Evolutionary conservation across 1,140 invertebrate species (phyloP).

Genomic region (Eciton burchellii): DNA sequence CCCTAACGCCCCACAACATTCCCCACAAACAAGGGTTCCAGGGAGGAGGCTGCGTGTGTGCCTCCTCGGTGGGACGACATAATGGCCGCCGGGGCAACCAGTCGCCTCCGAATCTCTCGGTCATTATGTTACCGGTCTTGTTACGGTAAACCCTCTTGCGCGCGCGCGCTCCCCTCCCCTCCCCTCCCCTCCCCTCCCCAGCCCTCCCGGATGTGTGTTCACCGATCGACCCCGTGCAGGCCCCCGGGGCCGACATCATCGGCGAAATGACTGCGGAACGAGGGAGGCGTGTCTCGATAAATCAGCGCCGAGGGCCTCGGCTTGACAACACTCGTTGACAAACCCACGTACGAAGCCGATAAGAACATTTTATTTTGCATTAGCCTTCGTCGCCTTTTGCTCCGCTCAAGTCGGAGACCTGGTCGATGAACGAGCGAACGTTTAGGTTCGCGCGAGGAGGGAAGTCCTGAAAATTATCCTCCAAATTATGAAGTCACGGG

Average conservation of each 20-base stretch:
- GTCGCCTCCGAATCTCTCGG: conserved; percentile 43
- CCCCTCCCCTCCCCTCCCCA: no score
- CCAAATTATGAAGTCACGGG: no score
- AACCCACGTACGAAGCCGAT: background rate
- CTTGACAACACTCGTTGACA: background rate
- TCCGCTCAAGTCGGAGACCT: no score
- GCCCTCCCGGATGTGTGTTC: conserved; percentile 22
- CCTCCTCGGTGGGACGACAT: background rate
- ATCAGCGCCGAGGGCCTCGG: background rate
- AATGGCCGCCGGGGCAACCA: conserved; percentile 48
- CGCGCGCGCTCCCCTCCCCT: no score
- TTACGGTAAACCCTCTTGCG: conserved; percentile 62
- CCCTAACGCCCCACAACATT: conserved; percentile 24
- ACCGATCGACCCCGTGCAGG: conserved; percentile 20
- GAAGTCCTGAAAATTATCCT: no score
- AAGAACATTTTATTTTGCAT: background rate
- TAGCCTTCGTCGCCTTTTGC: no score
- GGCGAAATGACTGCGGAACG: conserved; percentile 41
- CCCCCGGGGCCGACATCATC: conserved; percentile 14
- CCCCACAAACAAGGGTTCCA: conserved; percentile 54
- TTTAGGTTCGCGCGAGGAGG: no score
- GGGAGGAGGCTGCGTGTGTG: conserved; percentile 23
- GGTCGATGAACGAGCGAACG: no score
- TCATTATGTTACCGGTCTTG: conserved; percentile 65
- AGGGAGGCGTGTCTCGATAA: conserved; percentile 32